Conservation (phyloP, 2,888 invertebrate genomes). For the Uloborus plumipes region DNA sequence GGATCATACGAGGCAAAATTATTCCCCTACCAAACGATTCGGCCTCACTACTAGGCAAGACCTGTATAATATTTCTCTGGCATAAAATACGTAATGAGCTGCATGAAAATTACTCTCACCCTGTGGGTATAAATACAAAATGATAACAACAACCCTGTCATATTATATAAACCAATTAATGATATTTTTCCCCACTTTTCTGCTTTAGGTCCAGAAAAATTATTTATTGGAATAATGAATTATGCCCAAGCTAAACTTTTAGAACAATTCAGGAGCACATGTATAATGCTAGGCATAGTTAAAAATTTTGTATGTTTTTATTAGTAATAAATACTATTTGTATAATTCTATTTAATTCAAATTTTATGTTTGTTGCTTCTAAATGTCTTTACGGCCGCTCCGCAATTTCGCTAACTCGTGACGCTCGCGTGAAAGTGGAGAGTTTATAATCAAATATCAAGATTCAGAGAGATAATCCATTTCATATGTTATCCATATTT, state of each 20-base stretch:
- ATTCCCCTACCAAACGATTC: conserved; percentile 2
- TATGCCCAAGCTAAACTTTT: neutral
- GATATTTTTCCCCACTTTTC: neutral
- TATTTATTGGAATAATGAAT: conserved; percentile 5
- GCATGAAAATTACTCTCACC: conserved; percentile 2
- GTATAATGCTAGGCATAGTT: conserved; percentile 11
- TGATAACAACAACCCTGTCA: neutral
- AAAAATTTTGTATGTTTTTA: too few relatives aligned
- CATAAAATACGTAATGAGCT: conserved; percentile 3
- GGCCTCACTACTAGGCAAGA: conserved; percentile 5
- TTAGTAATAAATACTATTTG: too few relatives aligned
- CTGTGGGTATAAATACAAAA: conserved; percentile 9
- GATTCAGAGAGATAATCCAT: neutral
- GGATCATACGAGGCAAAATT: neutral
- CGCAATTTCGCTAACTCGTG: too few relatives aligned
- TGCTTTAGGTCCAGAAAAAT: neutral
- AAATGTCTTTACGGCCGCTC: too few relatives aligned
- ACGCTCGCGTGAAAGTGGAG: too few relatives aligned
- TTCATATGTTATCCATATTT: neutral
- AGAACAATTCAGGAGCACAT: neutral
- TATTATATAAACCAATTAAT: neutral
- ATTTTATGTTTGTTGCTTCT: too few relatives aligned
- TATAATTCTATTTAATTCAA: too few relatives aligned
- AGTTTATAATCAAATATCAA: neutral
- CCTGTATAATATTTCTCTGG: neutral